Evolutionary conservation across 1,140 invertebrate genomes (phyloP).

Genomic region (Drosophila subobscura): DNA sequence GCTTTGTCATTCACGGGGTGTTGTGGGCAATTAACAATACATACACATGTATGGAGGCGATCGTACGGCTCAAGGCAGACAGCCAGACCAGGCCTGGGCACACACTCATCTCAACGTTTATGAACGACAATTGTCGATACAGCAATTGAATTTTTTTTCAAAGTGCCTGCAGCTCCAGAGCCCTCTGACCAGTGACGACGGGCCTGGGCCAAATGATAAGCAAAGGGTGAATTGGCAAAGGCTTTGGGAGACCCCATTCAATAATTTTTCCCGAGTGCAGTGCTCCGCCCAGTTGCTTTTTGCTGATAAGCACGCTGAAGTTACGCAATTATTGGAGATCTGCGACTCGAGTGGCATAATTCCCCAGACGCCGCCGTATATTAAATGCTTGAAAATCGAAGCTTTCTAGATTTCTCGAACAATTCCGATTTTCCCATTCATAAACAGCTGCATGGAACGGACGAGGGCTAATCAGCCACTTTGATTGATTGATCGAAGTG

Average conservation of each 20-base stretch:
- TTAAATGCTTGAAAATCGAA: slow-evolving; percentile 25
- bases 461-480: slow-evolving; percentile 44
- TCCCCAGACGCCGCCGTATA: slow-evolving; percentile 10
- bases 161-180: neutral
- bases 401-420: slow-evolving; percentile 40
- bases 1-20: slow-evolving; percentile 3
- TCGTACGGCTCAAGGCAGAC: slow-evolving; percentile 24
- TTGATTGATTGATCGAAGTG: slow-evolving; percentile 64
- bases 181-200: no score
- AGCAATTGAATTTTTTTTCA: slow-evolving; percentile 19
- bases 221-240: no score
- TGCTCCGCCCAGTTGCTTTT: neutral
- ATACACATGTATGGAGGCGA: slow-evolving; percentile 12
- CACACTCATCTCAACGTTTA: slow-evolving; percentile 19
- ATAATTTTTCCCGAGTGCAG: neutral
- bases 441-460: slow-evolving; percentile 25
- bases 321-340: slow-evolving; percentile 38
- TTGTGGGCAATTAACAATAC: slow-evolving; percentile 44
- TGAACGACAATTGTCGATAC: slow-evolving; percentile 34
- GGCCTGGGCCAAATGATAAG: no score
- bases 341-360: slow-evolving; percentile 29
- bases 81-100: slow-evolving; percentile 5
- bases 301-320: slow-evolving; percentile 42
- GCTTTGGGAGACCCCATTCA: no score
- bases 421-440: slow-evolving; percentile 42